Base-by-base conservation (phyloP, 2,797 vertebrate genomes). In the Phyllotis vaccarum region DNA sequence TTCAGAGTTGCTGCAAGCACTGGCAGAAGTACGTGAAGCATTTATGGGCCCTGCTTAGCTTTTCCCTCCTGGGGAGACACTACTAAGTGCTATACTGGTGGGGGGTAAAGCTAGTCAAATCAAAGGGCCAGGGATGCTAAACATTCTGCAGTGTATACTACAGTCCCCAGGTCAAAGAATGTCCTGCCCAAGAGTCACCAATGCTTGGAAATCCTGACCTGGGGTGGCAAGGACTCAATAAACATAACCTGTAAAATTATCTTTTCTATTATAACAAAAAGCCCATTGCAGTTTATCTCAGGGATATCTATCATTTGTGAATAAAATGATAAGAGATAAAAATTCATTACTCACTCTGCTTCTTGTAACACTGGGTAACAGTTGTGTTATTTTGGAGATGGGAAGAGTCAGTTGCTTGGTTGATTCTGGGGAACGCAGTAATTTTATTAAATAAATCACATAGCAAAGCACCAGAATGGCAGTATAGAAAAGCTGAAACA, bases 391-490 rank as follows among this genome's bases (percentile, higher is more conserved):
- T 89, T 90, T 95, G 29, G 93, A 90, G 93, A 99, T 66, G 58
- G 99, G 99, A 98, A 99, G 99, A 58, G 93, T 98, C 83, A 98
- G 99, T 89, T 98, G 99, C 97, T 98, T 99, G 7, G 95, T 96
- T 80, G 99, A 99, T 93, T 99, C 99, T 97, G 98, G 96, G 86
- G 99, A 99, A 31, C 99, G 98, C 98, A 99, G 86, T 98, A 99
- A 99, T 95, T 90, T 98, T 91, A 98, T 62, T 97, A 99, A 99
- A 97, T 99, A 99, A 89, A 98, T 86, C 54, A 98, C 82, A 46
- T 99, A 99, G 98, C 99, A 99, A 62, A 99, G 96, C 58, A 99
- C 98, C 97, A 99, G 98, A 94, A 99, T 97, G n/a, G 98, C 98
- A 91, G 99, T 99, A 97, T 99, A 99, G 56, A 99, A 98, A 98